These are phyloP conservation scores for Chanos chanos DNA, from an alignment of 2,797 vertebrate species.

Conservation along the genomic window DNA sequence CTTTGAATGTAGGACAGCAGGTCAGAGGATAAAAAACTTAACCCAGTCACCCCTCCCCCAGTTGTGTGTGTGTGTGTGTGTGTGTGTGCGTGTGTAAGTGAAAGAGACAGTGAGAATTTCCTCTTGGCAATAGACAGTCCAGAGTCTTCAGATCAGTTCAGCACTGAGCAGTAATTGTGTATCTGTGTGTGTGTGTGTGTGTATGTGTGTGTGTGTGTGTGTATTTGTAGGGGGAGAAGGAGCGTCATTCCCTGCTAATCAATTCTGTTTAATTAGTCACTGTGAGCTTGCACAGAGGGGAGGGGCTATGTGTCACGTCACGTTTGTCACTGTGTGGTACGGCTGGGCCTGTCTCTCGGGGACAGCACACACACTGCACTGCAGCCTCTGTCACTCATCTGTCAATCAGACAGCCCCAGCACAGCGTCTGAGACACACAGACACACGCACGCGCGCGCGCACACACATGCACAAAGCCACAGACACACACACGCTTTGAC, in stretches of 20 bases:
- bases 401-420: slow-evolving; percentile 55
- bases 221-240: slow-evolving; percentile 38
- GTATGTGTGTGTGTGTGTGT: slow-evolving; percentile 43
- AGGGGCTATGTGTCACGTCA: slow-evolving; percentile 67
- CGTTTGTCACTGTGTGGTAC: slow-evolving; percentile 62
- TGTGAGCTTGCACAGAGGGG: slow-evolving; percentile 45
- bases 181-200: slow-evolving; percentile 30
- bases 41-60: slow-evolving; percentile 1
- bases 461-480: slow-evolving; percentile 2
- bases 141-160: too few species aligned
- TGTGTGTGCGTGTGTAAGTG: too few species aligned
- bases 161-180: too few species aligned
- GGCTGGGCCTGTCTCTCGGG: slow-evolving; percentile 55
- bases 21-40: slow-evolving; percentile 50
- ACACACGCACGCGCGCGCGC: slow-evolving; percentile 25
- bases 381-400: slow-evolving; percentile 59
- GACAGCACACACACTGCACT: slow-evolving; percentile 57
- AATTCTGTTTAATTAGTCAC: slow-evolving; percentile 75
- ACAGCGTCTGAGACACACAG: slow-evolving; percentile 9
- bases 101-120: too few species aligned
- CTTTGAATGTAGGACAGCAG: slow-evolving; percentile 49
- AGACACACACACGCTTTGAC: background rate
- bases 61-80: slow-evolving; percentile 35
- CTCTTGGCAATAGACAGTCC: background rate
- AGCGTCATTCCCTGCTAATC: slow-evolving; percentile 61